phyloP scores from a whole-genome alignment of 2,113 vertebrate genomes.

The Paedocypris sp. region DNA sequence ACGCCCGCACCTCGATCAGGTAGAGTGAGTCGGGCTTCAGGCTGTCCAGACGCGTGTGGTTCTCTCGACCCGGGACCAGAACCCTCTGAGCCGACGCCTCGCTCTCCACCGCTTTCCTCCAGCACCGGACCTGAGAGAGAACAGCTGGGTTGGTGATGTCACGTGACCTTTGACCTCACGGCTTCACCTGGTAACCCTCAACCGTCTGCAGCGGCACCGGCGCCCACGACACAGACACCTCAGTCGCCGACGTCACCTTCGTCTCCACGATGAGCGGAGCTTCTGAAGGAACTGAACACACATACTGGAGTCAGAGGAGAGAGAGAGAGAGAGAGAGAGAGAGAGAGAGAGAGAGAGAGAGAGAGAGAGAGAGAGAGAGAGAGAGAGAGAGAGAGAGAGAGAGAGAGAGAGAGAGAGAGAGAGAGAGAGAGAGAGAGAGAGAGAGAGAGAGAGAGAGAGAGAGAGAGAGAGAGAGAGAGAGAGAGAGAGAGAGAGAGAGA shows the following conservation, averaged over 20 bases:
- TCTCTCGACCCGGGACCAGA: conserved; percentile 64
- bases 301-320: too few relatives aligned
- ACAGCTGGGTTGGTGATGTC: neutral
- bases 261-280: conserved; percentile 59
- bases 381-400: too few relatives aligned
- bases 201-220: conserved; percentile 65
- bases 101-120: conserved; percentile 68
- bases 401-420: too few relatives aligned
- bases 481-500: too few relatives aligned
- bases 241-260: conserved; percentile 75
- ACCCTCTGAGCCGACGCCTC: conserved; percentile 72
- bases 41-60: conserved; percentile 75
- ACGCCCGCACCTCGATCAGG: conserved; percentile 74
- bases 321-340: too few relatives aligned
- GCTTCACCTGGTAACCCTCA: conserved; percentile 85
- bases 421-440: too few relatives aligned
- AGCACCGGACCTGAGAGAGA: conserved; percentile 76
- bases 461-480: too few relatives aligned
- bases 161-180: too few relatives aligned
- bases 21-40: conserved; percentile 76
- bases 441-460: too few relatives aligned
- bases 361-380: too few relatives aligned
- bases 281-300: conserved; percentile 69
- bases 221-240: conserved; percentile 75
- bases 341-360: too few relatives aligned